phyloP scores from a whole-genome alignment of 2,888 invertebrate genomes.

The Eupithecia inturbata region DNA sequence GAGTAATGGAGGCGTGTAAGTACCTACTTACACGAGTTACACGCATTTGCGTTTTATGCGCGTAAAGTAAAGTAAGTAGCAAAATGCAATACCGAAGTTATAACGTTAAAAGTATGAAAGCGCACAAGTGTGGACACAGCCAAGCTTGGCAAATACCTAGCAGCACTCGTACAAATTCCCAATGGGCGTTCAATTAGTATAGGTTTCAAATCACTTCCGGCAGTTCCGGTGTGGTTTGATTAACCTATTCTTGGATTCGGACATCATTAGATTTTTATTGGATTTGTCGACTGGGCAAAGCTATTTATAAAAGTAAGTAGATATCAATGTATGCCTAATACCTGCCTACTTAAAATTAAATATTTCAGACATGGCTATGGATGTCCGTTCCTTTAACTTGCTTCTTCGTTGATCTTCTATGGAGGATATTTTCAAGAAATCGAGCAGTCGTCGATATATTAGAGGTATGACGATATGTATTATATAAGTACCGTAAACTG shows the following conservation, averaged over 20 bases:
- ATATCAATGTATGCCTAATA: not conserved
- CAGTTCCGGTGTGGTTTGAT: slow-evolving; percentile 27
- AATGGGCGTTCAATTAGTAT: slow-evolving; percentile 38
- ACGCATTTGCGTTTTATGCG: too few relatives aligned
- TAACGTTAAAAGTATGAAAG: not conserved
- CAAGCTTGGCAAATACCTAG: not conserved
- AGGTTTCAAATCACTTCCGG: slow-evolving; percentile 47
- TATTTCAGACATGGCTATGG: slow-evolving; percentile 77
- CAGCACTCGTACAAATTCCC: not conserved
- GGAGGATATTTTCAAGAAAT: slow-evolving; percentile 75
- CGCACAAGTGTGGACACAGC: not conserved
- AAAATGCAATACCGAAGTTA: too few relatives aligned
- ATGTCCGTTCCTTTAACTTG: slow-evolving; percentile 69
- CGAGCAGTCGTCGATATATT: slow-evolving; percentile 63
- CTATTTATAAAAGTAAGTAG: not conserved
- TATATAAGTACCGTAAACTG: too few relatives aligned
- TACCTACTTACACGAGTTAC: too few relatives aligned
- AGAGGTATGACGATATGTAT: slow-evolving; percentile 62
- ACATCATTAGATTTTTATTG: slow-evolving; percentile 3
- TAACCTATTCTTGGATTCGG: slow-evolving; percentile 14
- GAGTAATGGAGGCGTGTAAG: too few relatives aligned
- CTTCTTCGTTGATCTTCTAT: slow-evolving; percentile 70
- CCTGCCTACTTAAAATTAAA: not conserved
- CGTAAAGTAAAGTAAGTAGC: too few relatives aligned
- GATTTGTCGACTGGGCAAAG: not conserved